These are phyloP conservation scores for Myotis findleyi DNA, from an alignment of 2,797 vertebrate genomes.

Conservation along the genomic window DNA sequence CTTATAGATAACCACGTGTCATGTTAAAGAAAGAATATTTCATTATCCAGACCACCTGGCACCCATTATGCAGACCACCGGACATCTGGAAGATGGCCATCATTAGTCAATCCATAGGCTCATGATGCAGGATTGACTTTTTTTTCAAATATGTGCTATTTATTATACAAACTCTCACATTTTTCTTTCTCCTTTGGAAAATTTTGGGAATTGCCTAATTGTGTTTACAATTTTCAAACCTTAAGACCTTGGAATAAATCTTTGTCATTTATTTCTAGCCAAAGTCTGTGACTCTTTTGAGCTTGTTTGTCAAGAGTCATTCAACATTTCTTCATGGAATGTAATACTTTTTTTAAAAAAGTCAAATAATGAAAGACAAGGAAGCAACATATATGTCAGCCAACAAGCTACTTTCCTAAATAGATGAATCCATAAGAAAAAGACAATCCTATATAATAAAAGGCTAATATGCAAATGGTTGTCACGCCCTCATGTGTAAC, in stretches of 20 bases:
- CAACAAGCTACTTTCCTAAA: constrained; percentile 8
- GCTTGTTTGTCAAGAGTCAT: not conserved
- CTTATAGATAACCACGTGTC: not conserved
- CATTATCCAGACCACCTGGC: not conserved
- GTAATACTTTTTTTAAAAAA: not conserved
- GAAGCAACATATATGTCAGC: not conserved
- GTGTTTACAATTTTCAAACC: not conserved
- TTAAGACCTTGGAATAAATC: not conserved
- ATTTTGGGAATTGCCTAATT: not conserved
- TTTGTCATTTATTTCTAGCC: not conserved
- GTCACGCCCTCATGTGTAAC: too few species aligned
- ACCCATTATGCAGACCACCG: not conserved
- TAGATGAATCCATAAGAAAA: not conserved
- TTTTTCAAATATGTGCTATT: not conserved
- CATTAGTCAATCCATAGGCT: not conserved
- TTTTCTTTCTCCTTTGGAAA: not conserved
- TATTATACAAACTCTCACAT: not conserved
- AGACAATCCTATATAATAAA: not conserved
- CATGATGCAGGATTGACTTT: not conserved
- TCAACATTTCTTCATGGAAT: not conserved
- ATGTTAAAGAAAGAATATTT: not conserved
- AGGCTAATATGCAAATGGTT: too few species aligned
- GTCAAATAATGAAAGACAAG: not conserved
- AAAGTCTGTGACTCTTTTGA: not conserved
- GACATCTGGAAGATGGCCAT: not conserved